Conservation (phyloP, 1,140 invertebrate species). For the Manduca sexta region DNA sequence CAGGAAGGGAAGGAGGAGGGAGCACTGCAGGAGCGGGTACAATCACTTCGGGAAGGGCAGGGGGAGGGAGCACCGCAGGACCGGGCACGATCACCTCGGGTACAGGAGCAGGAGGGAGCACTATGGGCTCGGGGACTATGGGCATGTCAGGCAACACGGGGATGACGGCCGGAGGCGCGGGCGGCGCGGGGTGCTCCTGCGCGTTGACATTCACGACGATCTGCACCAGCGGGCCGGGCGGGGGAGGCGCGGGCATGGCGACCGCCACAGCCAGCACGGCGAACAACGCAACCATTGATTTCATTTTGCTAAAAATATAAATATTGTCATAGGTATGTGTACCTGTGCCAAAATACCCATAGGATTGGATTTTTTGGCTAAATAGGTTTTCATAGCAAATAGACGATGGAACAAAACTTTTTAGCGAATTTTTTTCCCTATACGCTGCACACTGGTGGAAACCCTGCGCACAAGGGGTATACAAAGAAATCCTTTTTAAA, state of each 20-base stretch:
- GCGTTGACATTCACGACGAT: conserved; percentile 34
- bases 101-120: conserved; percentile 10
- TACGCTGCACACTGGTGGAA: too few relatives aligned
- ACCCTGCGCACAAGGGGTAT: too few relatives aligned
- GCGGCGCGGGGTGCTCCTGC: not conserved
- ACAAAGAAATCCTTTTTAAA: too few relatives aligned
- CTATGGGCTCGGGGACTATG: conserved; percentile 14
- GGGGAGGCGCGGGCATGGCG: conserved; percentile 31
- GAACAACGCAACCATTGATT: conserved; percentile 21
- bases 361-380: too few relatives aligned
- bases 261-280: conserved; percentile 30
- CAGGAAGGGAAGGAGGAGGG: conserved; percentile 6
- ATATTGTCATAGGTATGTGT: too few relatives aligned
- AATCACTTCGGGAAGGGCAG: conserved; percentile 14
- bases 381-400: too few relatives aligned
- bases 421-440: too few relatives aligned
- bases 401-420: too few relatives aligned
- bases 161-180: conserved; percentile 1
- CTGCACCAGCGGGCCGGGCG: conserved; percentile 30
- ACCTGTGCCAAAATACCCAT: too few relatives aligned
- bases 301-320: conserved; percentile 19
- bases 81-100: conserved; percentile 13
- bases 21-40: conserved; percentile 12
- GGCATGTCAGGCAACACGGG: conserved; percentile 12
- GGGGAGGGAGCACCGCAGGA: conserved; percentile 16